Evolutionary conservation across 2,113 vertebrate genomes (phyloP).

Genomic region (Pristiophorus japonicus): DNA sequence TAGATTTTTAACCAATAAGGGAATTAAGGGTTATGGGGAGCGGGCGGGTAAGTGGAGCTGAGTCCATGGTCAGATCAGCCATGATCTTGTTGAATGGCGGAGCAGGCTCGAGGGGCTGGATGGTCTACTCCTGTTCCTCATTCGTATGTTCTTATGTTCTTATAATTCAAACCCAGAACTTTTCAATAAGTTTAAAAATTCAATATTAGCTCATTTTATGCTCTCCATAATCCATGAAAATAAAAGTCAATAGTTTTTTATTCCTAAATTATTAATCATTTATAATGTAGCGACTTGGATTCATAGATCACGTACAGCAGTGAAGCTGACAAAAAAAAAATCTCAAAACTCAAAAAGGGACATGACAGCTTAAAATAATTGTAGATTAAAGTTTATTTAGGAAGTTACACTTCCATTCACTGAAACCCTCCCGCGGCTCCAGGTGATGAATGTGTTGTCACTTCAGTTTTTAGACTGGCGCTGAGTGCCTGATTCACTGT

Average conservation of each 20-base stretch:
- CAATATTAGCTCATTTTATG: not conserved
- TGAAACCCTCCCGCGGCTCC: not conserved
- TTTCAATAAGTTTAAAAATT: not conserved
- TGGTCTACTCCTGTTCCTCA: too few species aligned
- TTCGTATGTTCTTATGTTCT: too few species aligned
- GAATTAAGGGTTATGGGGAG: too few species aligned
- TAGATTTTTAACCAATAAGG: too few species aligned
- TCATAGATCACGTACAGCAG: not conserved
- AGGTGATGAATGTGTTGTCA: not conserved
- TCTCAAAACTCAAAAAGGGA: not conserved
- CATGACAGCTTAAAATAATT: not conserved
- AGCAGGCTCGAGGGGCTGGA: too few species aligned
- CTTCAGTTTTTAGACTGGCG: not conserved
- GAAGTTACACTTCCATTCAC: not conserved
- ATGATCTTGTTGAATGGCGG: too few species aligned
- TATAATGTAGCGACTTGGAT: not conserved
- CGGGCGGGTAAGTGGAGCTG: too few species aligned
- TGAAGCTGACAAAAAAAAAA: not conserved
- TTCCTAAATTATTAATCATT: not conserved
- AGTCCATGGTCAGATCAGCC: too few species aligned
- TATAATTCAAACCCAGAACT: not conserved
- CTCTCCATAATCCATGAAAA: not conserved
- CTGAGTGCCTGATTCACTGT: not conserved
- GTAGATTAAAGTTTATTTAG: not conserved
- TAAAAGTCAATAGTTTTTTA: not conserved